Conservation (phyloP, 2,888 invertebrate genomes). For the Eupsilia transversa region DNA sequence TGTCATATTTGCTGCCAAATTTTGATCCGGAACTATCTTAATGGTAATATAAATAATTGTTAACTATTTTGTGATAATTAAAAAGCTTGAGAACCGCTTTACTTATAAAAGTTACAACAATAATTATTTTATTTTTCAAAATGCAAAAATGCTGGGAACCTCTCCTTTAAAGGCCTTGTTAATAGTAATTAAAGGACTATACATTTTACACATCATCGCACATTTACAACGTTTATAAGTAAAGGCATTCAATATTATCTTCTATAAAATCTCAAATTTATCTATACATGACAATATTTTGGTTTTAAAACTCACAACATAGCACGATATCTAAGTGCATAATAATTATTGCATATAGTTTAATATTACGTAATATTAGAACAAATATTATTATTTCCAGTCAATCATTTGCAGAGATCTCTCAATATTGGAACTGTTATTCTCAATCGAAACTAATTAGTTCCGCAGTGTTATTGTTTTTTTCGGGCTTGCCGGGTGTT, state of each 20-base stretch:
- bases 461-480: constrained; percentile 92
- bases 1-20: constrained; percentile 60
- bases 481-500: constrained; percentile 83
- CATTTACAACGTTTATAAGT: constrained; percentile 66
- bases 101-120: constrained; percentile 63
- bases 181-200: constrained; percentile 47
- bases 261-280: constrained; percentile 65
- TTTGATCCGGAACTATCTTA: constrained; percentile 55
- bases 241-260: constrained; percentile 59
- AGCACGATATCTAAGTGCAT: constrained; percentile 67
- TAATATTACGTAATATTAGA: constrained; percentile 66
- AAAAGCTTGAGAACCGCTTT: constrained; percentile 54
- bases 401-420: constrained; percentile 76
- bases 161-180: constrained; percentile 12
- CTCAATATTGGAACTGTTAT: constrained; percentile 51
- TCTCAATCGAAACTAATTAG: constrained; percentile 95
- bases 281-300: constrained; percentile 71
- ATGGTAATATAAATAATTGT: constrained; percentile 54
- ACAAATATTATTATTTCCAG: constrained; percentile 69
- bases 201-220: constrained; percentile 45
- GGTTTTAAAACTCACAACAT: constrained; percentile 67
- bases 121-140: constrained; percentile 15
- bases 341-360: constrained; percentile 69
- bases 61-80: constrained; percentile 56
- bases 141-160: constrained; percentile 20